Evolutionary conservation across 2,888 invertebrate species (phyloP), one percentile per base, ranked within the genome.

Genomic region (Oeneis ivallda): DNA sequence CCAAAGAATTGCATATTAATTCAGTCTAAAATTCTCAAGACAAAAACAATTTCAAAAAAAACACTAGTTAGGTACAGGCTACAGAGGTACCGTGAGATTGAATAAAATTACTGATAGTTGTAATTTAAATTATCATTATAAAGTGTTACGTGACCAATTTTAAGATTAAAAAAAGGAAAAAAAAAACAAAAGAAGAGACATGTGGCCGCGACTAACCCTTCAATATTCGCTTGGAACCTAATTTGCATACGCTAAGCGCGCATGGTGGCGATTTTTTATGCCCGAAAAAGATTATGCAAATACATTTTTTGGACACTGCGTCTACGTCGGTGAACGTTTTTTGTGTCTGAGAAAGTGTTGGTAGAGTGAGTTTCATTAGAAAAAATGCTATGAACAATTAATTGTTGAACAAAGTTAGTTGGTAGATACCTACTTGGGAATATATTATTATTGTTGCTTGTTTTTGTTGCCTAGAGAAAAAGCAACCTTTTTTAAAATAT

Each of bases 61-160:
- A n/a, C 13, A 13, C 41, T 11, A 41, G 7, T 6, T 70, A 57
- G 78, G 76, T 62, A 79, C 34, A 8, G 79, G n/a, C 6, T 10
- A 6, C 13, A 32, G n/a, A 32, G 34, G 3, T 39, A 54, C 79
- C 87, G 87, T 89, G 87, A 82, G 89, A 89, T 74, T 76, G 84
- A 81, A 88, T 86, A 86, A 83, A 84, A 87, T 86, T 85, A 85
- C 80, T 74, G 70, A 70, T 70, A 68, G 73, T 79, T 52, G 10
- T 41, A 79, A 67, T 69, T 71, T 77, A 77, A 78, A 78, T 79
- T 79, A 74, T 69, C 70, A 74, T 80, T 64, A 66, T 58, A 84
- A 85, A 77, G 72, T 64, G 70, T 76, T 83, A 87, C 87, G 89
- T 90, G 89, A 89, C 87, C 87, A 88, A 82, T 84, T 89, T 88